Base-by-base conservation (phyloP, 35 echinoderm and acorn worm species). In the Lytechinus variegatus region DNA sequence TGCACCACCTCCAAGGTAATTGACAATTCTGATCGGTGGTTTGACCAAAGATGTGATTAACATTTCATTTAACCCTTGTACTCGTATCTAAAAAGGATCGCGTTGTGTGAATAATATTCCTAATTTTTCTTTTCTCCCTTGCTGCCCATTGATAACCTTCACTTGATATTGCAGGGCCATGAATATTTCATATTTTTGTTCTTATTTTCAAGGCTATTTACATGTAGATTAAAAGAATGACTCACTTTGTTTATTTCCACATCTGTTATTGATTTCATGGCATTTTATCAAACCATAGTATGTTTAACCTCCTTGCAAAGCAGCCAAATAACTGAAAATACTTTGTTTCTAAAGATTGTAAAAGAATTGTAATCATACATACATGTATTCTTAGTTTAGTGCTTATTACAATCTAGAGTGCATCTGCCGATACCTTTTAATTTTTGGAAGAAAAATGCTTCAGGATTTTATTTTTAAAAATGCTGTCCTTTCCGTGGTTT, bases 1-100 rank as follows among this genome's bases (percentile, higher is more conserved):
- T 5, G 86, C 94, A 12, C 87, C 93, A 21, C 86, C 95, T 90
- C 87, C 61, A 89, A 86, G 88, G 88, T 90, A 90, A 90, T 33
- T 27, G 33, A 90, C 5, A 12, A 52, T 52, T 28, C 8, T 90
- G 88, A 33, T 54, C 14, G n/a, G 12, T 10, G n/a, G 11, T 86
- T 9, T 33, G 94, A 95, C 33, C 95, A 44, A 44, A 2, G 33
- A 44, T 44, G 33, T 56, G 55, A 56, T 56, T 56, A 9, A 9
- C 11, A 9, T 56, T 56, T 56, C 8, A 56, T 56, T 8, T 56
- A 11, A 56, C 8, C 55, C 56, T 58, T 58, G 56, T 0, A 58
- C 13, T 9, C 7, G 13, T 58, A 10, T 58, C 9, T 58, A 7
- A 58, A 58, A 58, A 58, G 2, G 56, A 58, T 10, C 5, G 61